phyloP scores from a whole-genome alignment of 2,888 invertebrate species.

The Scaptomyza parva region DNA sequence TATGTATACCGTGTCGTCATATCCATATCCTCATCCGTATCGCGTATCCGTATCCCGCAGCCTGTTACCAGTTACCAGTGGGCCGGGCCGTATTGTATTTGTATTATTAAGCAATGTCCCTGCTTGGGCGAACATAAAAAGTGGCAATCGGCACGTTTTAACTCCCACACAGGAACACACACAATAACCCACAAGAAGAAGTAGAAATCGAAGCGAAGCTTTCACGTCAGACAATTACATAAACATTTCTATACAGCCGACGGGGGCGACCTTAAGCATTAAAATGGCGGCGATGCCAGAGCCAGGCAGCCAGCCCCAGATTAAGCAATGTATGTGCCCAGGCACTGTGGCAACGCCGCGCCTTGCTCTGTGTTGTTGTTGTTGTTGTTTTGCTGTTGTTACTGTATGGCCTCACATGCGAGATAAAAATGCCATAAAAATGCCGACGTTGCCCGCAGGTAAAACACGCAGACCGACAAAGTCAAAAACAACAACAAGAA shows the following conservation, averaged over 20 bases:
- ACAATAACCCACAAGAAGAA: not conserved
- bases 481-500: conserved; percentile 37
- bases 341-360: conserved; percentile 45
- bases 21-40: conserved; percentile 9
- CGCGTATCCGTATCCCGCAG: not conserved
- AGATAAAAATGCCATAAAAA: conserved; percentile 75
- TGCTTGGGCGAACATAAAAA: conserved; percentile 35
- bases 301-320: conserved; percentile 35
- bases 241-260: conserved; percentile 41
- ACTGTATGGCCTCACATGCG: conserved; percentile 25
- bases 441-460: conserved; percentile 65
- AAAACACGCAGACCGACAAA: conserved; percentile 63
- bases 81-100: not conserved
- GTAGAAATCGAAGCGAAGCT: conserved; percentile 25
- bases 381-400: conserved; percentile 20
- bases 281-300: conserved; percentile 63
- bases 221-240: conserved; percentile 40
- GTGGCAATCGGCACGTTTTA: conserved; percentile 72
- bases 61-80: not conserved
- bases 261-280: conserved; percentile 68
- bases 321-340: conserved; percentile 51
- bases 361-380: not conserved
- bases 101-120: conserved; percentile 43
- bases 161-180: conserved; percentile 34
- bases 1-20: conserved; percentile 18